Evolutionary conservation across 2,113 vertebrate species (phyloP), one percentile per base, ranked within the genome.

Genomic region (Vidua macroura): DNA sequence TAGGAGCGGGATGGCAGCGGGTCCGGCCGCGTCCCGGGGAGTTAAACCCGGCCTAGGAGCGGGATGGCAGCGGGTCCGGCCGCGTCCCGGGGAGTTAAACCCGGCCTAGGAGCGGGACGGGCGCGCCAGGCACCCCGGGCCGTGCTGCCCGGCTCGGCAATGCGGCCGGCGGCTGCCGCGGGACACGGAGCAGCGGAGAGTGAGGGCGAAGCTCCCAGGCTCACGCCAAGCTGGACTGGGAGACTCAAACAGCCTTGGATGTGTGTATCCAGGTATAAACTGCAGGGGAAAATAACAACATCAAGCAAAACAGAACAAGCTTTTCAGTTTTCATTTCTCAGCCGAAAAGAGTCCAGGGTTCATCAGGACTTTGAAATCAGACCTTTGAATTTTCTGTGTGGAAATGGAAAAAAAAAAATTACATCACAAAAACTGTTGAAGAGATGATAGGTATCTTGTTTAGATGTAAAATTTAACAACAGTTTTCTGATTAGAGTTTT

Each of bases 241-340:
- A 83, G 28, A 18, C 13, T 74, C 9, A 24, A 27, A 15, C 12
- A 15, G 39, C 30, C 59, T 43, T 30, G 22, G 23, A 7, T 14
- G 0, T 30, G 24, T 6, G 6, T 4, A 6, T 10, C 16, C 13
- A 22, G 44, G 16, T 11, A 2, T 4, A 3, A 7, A 6, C 25
- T 33, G 37, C 28, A 28, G 37, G 39, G 11, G 4, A 31, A 44
- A 52, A 60, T 5, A 6, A 7, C 19, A 9, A 10, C 33, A 28
- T 28, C 15, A 6, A 43, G 39, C 15, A 10, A 62, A 46, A 39
- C 3, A 5, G 23, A 15, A 19, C 46, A 70, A 49, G 5, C 24
- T 55, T 77, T 73, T 60, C 8, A 10, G 8, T 51, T 76, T 72
- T 66, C 3, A 5, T 51, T 70, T 67, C 73, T 73, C 66, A 39